phyloP scores from a whole-genome alignment of 2,113 vertebrate species.

The Chrysemys picta region DNA sequence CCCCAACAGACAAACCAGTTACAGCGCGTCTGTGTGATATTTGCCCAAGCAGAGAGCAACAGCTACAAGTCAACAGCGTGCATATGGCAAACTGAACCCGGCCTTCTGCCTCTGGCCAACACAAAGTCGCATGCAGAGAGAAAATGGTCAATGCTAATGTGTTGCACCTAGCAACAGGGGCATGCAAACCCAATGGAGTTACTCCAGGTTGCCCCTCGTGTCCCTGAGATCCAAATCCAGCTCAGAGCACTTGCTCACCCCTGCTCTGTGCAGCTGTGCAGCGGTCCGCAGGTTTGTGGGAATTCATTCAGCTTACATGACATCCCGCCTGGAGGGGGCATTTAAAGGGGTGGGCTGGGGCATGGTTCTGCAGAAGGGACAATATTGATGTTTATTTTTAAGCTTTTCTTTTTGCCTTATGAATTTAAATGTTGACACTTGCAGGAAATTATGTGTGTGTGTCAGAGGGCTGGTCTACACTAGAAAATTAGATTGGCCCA shows the following conservation, averaged over 20 bases:
- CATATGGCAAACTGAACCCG: fast-evolving
- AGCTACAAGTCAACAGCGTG: neutral
- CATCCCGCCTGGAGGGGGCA: neutral
- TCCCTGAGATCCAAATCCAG: neutral
- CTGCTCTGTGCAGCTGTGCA: neutral
- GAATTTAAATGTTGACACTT: neutral
- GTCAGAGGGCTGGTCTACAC: neutral
- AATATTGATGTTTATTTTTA: neutral
- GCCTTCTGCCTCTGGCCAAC: neutral
- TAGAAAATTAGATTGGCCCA: neutral
- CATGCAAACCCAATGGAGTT: fast-evolving
- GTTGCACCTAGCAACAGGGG: neutral
- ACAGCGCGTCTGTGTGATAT: neutral
- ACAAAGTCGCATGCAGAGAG: neutral
- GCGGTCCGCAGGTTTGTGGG: neutral
- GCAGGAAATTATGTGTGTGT: neutral
- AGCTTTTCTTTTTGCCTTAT: neutral
- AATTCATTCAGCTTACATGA: neutral
- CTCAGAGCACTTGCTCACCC: neutral
- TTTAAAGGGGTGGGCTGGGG: neutral
- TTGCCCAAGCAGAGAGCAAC: neutral
- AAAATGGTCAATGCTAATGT: fast-evolving
- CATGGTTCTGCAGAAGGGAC: neutral
- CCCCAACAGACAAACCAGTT: neutral
- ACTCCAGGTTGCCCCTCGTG: neutral